Percentiles rank a stretch among this genome's conserved stretches.
phyloP scores from a whole-genome alignment of 2,797 vertebrate genomes.

The Smutsia gigantea region DNA sequence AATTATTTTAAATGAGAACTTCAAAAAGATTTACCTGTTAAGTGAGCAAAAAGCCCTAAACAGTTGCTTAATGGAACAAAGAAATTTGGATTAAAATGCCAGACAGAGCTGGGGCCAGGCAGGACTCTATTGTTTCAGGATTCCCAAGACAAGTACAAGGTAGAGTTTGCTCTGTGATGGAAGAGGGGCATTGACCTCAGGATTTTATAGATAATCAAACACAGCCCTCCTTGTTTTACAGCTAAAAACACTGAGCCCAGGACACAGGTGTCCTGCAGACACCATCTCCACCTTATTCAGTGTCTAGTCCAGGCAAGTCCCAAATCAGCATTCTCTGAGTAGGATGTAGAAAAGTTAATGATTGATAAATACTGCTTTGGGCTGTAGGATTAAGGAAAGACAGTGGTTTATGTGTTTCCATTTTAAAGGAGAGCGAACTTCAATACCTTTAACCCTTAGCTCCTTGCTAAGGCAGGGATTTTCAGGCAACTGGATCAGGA shows the following conservation, averaged over 20 bases:
- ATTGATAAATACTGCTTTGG: neutral
- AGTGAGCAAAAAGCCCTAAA: slow-evolving; percentile 61
- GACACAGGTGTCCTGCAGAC: neutral
- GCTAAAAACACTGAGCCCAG: neutral
- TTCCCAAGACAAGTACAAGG: neutral
- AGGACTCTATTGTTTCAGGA: neutral
- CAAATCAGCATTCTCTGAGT: neutral
- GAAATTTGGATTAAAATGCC: slow-evolving; percentile 43
- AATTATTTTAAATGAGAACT: slow-evolving; percentile 78
- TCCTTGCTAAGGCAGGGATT: neutral
- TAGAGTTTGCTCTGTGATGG: neutral
- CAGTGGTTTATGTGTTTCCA: neutral
- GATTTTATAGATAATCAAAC: neutral
- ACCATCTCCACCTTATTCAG: accelerated
- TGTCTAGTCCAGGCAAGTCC: neutral
- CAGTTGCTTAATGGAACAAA: slow-evolving; percentile 58
- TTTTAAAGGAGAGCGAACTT: slow-evolving; percentile 10
- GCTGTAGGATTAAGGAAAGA: neutral
- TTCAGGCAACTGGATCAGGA: neutral
- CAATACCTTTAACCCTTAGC: neutral
- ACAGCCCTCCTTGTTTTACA: neutral
- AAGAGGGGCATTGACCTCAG: neutral
- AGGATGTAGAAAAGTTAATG: neutral
- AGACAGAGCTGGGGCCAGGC: neutral
- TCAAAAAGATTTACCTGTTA: slow-evolving; percentile 73